phyloP scores from a whole-genome alignment of 2,797 vertebrate genomes.

The Sebastes paucispinis region DNA sequence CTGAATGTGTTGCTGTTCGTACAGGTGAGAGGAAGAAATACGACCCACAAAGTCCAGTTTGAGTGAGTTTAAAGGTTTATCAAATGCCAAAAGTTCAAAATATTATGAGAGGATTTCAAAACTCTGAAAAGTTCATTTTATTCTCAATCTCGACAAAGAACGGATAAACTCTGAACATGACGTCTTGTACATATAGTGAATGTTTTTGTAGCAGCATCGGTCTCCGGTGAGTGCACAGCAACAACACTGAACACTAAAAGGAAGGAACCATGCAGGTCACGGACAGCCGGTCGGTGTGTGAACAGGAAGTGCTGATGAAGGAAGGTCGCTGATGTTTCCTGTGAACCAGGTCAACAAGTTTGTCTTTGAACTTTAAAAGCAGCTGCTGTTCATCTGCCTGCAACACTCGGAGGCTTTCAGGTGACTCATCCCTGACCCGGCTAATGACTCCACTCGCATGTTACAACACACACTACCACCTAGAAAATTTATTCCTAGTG shows the following conservation, averaged over 20 bases:
- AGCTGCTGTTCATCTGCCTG: not conserved
- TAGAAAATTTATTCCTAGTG: not conserved
- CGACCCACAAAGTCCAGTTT: no score
- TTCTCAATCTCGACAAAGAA: no score
- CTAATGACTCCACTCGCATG: not conserved
- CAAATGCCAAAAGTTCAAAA: no score
- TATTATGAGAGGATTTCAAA: no score
- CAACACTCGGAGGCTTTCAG: slow-evolving; percentile 8
- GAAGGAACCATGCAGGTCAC: not conserved
- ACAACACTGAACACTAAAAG: not conserved
- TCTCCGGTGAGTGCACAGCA: no score
- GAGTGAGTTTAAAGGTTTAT: no score
- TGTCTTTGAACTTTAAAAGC: slow-evolving; percentile 24
- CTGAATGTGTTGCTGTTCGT: no score
- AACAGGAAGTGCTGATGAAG: not conserved
- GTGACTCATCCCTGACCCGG: slow-evolving; percentile 17
- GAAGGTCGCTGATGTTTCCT: not conserved
- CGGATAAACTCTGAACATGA: no score
- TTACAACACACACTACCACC: not conserved
- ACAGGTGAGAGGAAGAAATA: no score
- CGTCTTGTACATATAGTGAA: no score
- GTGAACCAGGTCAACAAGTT: slow-evolving; percentile 19
- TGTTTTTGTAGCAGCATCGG: no score
- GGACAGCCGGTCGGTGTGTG: not conserved
- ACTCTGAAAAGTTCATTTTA: no score